Conservation (phyloP, 2,888 invertebrate genomes). For the Sicus ferrugineus region DNA sequence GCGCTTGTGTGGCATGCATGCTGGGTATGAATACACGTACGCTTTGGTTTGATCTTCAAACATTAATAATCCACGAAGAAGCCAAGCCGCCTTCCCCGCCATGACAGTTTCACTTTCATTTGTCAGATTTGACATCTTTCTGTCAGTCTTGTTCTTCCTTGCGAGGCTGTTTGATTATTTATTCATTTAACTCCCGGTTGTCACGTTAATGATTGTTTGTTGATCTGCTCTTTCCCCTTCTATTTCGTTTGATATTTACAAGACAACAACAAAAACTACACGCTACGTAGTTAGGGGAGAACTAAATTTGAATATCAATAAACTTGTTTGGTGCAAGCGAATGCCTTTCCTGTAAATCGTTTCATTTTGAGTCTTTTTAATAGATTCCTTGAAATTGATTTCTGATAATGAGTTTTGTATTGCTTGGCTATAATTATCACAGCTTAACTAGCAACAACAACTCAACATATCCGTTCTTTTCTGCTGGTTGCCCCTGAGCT, state of each 20-base stretch:
- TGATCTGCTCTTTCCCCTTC: not conserved
- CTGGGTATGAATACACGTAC: not conserved
- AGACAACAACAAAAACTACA: not conserved
- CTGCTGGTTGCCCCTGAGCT: not conserved
- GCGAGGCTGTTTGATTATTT: conserved; percentile 7
- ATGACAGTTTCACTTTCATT: conserved; percentile 58
- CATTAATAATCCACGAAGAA: conserved; percentile 11
- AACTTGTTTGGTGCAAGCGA: not conserved
- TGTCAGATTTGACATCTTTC: conserved; percentile 58
- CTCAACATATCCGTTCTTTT: conserved; percentile 25
- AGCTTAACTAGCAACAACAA: conserved; percentile 5
- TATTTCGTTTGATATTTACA: not conserved
- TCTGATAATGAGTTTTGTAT: not conserved
- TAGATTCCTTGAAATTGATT: conserved; percentile 28
- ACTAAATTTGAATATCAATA: conserved; percentile 44
- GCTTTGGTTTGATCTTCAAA: not conserved
- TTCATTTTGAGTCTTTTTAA: conserved; percentile 8
- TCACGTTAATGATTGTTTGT: conserved; percentile 13
- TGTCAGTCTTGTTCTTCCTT: not conserved
- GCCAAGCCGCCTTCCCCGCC: no score
- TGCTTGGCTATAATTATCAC: conserved; percentile 26
- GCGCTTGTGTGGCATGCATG: not conserved
- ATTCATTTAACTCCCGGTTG: conserved; percentile 6
- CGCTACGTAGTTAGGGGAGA: not conserved
- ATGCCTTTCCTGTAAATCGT: conserved; percentile 15